A percentile compares a stretch with the other conserved stretches of the same genome.
phyloP scores from a whole-genome alignment of 2,797 vertebrate species.

The Danio jaintianensis region DNA sequence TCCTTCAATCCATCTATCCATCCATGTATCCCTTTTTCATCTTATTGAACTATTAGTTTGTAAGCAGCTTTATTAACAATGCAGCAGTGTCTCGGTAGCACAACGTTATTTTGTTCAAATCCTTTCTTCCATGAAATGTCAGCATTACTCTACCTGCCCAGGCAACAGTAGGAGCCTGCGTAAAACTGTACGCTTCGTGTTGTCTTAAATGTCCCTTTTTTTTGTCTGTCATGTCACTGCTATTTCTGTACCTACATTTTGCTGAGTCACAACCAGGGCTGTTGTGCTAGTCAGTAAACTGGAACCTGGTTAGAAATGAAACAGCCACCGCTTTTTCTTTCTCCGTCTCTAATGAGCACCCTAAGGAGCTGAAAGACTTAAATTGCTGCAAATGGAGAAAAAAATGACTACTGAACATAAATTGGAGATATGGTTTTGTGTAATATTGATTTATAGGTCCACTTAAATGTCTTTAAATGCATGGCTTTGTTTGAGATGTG shows the following conservation, averaged over 20 bases:
- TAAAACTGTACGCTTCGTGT: neutral
- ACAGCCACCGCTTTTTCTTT: conserved; percentile 1
- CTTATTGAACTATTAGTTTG: neutral
- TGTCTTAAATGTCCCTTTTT: neutral
- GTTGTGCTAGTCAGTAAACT: conserved; percentile 27
- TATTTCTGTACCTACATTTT: conserved; percentile 17
- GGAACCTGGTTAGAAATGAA: conserved; percentile 18
- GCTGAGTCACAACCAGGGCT: conserved; percentile 17
- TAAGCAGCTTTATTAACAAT: neutral
- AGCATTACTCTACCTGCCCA: neutral
- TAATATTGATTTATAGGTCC: conserved; percentile 53
- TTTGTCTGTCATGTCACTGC: neutral
- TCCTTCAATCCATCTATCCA: neutral
- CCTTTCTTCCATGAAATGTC: neutral
- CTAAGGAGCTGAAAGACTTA: conserved; percentile 32
- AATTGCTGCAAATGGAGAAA: conserved; percentile 49
- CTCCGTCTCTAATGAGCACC: conserved; percentile 34
- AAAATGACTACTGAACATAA: conserved; percentile 44
- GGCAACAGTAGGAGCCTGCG: neutral
- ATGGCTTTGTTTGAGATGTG: too few relatives aligned
- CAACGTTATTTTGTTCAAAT: neutral
- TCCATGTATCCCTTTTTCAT: neutral
- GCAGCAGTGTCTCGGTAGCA: neutral
- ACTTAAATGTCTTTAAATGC: too few relatives aligned
- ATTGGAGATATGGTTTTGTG: conserved; percentile 55